Evolutionary conservation across 2,113 vertebrate genomes (phyloP).

Genomic region (Phrynosoma blainvillii): DNA sequence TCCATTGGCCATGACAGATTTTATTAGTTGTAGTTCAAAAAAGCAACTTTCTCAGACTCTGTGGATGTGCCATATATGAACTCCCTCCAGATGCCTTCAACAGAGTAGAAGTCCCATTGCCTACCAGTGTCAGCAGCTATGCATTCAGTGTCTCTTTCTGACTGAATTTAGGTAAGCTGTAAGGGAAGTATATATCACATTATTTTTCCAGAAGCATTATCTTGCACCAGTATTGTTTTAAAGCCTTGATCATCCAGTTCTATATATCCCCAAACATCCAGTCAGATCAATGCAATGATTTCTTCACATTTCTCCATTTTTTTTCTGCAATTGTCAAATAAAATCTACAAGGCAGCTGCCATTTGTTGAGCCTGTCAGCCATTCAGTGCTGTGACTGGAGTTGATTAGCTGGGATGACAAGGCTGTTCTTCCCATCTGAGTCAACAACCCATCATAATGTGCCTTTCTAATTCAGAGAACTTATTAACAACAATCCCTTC

Average conservation of each 20-base stretch:
- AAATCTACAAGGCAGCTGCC: constrained; percentile 40
- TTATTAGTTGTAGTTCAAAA: too few species aligned
- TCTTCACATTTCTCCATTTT: constrained; percentile 1
- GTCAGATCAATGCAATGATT: constrained; percentile 33
- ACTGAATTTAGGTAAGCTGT: not conserved
- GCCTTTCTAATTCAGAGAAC: constrained; percentile 45
- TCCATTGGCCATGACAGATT: too few species aligned
- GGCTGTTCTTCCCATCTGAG: constrained; percentile 32
- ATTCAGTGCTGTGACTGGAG: constrained; percentile 50
- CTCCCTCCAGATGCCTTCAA: not conserved
- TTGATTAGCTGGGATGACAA: constrained; percentile 57
- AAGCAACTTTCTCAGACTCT: too few species aligned
- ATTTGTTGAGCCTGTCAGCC: constrained; percentile 41
- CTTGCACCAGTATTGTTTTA: not conserved
- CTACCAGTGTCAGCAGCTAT: not conserved
- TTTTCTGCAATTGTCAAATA: constrained; percentile 14
- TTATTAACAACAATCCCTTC: constrained; percentile 34
- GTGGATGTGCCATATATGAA: too few species aligned
- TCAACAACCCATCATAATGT: constrained; percentile 45
- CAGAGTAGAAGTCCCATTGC: not conserved
- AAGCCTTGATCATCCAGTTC: not conserved
- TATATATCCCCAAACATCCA: constrained; percentile 9
- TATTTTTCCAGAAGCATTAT: not conserved
- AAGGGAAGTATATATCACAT: not conserved
- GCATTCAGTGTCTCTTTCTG: not conserved